Percentiles rank a stretch among this genome's conserved stretches.
Evolutionary conservation across 2,888 invertebrate species (phyloP).

Genomic region (Torymus texanus): DNA sequence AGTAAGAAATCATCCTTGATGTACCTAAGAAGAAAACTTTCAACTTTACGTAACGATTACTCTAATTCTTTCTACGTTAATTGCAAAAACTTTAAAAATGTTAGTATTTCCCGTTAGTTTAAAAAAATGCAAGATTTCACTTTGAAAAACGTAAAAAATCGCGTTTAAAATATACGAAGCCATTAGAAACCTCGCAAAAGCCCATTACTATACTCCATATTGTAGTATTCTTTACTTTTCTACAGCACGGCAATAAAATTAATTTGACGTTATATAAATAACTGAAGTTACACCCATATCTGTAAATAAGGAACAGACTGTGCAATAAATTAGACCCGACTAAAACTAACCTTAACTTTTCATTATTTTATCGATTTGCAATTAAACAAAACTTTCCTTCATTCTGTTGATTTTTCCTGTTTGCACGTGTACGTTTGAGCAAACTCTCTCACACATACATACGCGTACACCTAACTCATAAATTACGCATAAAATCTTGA

Average conservation of each 20-base stretch:
- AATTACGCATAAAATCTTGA: conserved; percentile 22
- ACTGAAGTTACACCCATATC: conserved; percentile 6
- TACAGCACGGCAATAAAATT: not conserved
- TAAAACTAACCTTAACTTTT: conserved; percentile 3
- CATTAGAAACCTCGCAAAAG: conserved; percentile 26
- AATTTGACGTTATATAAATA: conserved; percentile 33
- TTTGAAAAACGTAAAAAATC: not conserved
- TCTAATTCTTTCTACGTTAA: conserved; percentile 1
- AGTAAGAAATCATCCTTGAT: not conserved
- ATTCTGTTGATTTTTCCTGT: not conserved
- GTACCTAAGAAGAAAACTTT: not conserved
- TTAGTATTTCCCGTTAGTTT: not conserved
- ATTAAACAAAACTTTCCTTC: conserved; percentile 31
- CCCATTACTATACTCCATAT: not conserved
- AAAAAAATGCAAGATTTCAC: conserved; percentile 27
- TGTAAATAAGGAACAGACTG: not conserved
- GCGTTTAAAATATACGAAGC: conserved; percentile 24
- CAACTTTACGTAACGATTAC: conserved; percentile 10
- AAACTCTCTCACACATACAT: no score
- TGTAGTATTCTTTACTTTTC: no score
- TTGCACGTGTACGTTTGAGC: not conserved
- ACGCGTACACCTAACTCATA: not conserved
- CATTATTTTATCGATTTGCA: conserved; percentile 28
- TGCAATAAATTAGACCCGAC: conserved; percentile 10
- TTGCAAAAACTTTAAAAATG: not conserved